phyloP scores from a whole-genome alignment of 2,113 vertebrate genomes.

The Willisornis vidua region DNA sequence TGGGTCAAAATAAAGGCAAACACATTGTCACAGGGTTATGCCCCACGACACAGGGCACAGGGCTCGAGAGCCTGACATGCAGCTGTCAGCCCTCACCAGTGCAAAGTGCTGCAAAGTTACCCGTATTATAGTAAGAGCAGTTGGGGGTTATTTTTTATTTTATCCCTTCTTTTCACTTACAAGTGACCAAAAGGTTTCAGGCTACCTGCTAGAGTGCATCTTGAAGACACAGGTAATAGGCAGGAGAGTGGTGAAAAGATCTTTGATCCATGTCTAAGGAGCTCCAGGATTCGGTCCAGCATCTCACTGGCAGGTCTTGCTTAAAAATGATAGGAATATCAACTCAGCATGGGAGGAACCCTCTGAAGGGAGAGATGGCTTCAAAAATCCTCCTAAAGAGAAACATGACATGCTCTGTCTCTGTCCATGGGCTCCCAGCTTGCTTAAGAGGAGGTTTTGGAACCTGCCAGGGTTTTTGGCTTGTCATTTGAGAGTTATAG shows the following conservation, averaged over 20 bases:
- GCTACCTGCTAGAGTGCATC: neutral
- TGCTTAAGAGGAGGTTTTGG: neutral
- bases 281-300: neutral
- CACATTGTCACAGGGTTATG: too few species aligned
- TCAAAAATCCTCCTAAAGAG: neutral
- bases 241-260: neutral
- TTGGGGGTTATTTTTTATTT: neutral
- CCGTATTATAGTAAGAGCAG: neutral
- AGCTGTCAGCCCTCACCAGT: neutral
- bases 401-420: rapidly evolving
- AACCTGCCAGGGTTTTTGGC: neutral
- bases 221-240: neutral
- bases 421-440: neutral
- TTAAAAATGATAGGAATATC: neutral
- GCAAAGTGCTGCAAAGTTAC: neutral
- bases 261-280: neutral
- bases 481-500: neutral
- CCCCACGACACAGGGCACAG: neutral
- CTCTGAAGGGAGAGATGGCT: neutral
- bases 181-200: neutral
- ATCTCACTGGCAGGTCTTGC: neutral
- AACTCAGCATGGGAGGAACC: neutral
- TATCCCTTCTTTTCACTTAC: neutral
- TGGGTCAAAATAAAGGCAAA: neutral
- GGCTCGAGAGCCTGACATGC: neutral